A percentile compares a stretch with the other conserved stretches of the same genome.
These are phyloP conservation scores for Neolamprologus variostigma DNA, from an alignment of 2,113 vertebrate genomes.

Conservation along the genomic window DNA sequence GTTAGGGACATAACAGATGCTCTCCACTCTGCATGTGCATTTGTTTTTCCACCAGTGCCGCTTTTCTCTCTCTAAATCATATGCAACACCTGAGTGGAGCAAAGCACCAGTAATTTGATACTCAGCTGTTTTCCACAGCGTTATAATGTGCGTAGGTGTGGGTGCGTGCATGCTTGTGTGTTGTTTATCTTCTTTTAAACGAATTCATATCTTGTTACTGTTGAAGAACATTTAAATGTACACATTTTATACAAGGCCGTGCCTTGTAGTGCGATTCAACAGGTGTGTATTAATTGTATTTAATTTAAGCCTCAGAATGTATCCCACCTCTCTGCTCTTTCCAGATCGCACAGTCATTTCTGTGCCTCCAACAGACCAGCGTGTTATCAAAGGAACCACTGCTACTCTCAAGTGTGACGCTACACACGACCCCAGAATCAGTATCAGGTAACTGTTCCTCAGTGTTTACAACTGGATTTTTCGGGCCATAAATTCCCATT, in stretches of 20 bases:
- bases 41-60: background rate
- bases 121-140: background rate
- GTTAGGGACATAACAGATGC: background rate
- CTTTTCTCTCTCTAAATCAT: background rate
- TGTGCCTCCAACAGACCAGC: conserved; percentile 78
- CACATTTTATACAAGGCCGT: background rate
- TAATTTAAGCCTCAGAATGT: background rate
- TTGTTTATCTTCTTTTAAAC: background rate
- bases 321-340: conserved; percentile 17
- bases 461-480: background rate
- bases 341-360: conserved; percentile 86
- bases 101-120: background rate
- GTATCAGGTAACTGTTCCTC: conserved; percentile 72
- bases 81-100: background rate
- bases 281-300: background rate
- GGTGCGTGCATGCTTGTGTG: background rate
- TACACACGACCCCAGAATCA: conserved; percentile 82
- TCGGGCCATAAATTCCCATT: background rate
- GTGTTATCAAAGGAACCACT: conserved; percentile 92
- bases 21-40: background rate
- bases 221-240: background rate
- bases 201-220: background rate
- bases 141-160: background rate
- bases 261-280: background rate
- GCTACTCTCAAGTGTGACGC: conserved; percentile 80